A percentile compares a stretch with the other conserved stretches of the same genome.
These are phyloP conservation scores for Pantelozetes paolii DNA, from an alignment of 2,888 invertebrate species.

Conservation along the genomic window DNA sequence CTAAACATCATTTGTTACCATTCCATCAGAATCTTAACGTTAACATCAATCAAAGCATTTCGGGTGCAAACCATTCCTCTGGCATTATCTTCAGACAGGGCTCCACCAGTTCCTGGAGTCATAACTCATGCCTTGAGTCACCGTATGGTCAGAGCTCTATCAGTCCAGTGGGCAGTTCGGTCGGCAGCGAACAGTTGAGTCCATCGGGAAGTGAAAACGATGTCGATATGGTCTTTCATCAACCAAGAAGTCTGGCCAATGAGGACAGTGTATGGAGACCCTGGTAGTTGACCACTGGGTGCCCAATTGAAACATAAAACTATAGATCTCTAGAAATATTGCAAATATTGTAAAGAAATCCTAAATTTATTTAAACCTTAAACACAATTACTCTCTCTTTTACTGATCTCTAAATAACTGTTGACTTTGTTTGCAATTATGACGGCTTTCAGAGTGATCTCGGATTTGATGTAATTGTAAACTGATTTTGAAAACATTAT, in stretches of 20 bases:
- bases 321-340: background rate
- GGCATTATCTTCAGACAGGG: conserved; percentile 6
- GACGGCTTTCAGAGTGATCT: conserved; percentile 33
- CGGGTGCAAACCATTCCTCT: background rate
- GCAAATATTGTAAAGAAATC: conserved; percentile 16
- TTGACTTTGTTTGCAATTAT: conserved; percentile 23
- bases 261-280: conserved; percentile 27
- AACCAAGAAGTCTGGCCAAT: background rate
- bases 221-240: conserved; percentile 15
- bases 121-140: conserved; percentile 22
- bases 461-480: background rate
- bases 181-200: conserved; percentile 24
- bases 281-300: background rate
- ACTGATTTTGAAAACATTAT: background rate
- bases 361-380: background rate
- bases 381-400: background rate
- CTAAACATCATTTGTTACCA: background rate
- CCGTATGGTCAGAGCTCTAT: conserved; percentile 15
- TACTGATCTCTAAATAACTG: conserved; percentile 29
- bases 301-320: background rate
- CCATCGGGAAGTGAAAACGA: conserved; percentile 26
- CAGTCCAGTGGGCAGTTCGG: conserved; percentile 15
- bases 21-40: conserved; percentile 23
- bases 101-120: conserved; percentile 26
- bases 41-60: conserved; percentile 2